These are phyloP conservation scores for Microchirus variegatus DNA, from an alignment of 2,797 vertebrate genomes.

Conservation along the genomic window DNA sequence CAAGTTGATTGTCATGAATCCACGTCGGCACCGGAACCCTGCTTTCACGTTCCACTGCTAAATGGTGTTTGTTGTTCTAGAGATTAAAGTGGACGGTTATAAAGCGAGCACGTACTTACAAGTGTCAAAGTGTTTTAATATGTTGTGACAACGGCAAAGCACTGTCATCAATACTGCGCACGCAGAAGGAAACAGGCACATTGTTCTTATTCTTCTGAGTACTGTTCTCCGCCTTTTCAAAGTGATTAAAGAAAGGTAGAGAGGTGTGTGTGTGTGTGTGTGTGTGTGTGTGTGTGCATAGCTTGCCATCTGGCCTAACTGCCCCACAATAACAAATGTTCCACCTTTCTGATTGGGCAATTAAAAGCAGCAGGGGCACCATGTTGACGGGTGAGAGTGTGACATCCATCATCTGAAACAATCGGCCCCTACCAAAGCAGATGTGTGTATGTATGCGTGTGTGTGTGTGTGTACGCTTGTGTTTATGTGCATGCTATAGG, in stretches of 20 bases:
- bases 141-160: slow-evolving; percentile 64
- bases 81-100: slow-evolving; percentile 71
- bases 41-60: slow-evolving; percentile 53
- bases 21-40: slow-evolving; percentile 53
- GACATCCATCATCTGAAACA: slow-evolving; percentile 83
- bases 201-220: slow-evolving; percentile 39
- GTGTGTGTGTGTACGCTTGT: slow-evolving; percentile 33
- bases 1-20: slow-evolving; percentile 56
- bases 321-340: slow-evolving; percentile 79
- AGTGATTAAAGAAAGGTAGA: slow-evolving; percentile 61
- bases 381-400: slow-evolving; percentile 77
- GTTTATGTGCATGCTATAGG: slow-evolving; percentile 41
- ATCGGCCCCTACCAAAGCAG: slow-evolving; percentile 70
- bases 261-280: slow-evolving; percentile 10
- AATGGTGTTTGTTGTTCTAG: slow-evolving; percentile 55
- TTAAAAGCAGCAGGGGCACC: slow-evolving; percentile 81
- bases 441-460: slow-evolving; percentile 30
- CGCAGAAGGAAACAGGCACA: slow-evolving; percentile 29
- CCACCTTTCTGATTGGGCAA: slow-evolving; percentile 80
- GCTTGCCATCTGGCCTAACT: slow-evolving; percentile 76
- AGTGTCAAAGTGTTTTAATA: slow-evolving; percentile 66
- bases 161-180: slow-evolving; percentile 48
- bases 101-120: slow-evolving; percentile 65
- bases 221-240: slow-evolving; percentile 51
- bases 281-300: slow-evolving; percentile 24